phyloP scores from a whole-genome alignment of 2,113 vertebrate species.

The Solea senegalensis region DNA sequence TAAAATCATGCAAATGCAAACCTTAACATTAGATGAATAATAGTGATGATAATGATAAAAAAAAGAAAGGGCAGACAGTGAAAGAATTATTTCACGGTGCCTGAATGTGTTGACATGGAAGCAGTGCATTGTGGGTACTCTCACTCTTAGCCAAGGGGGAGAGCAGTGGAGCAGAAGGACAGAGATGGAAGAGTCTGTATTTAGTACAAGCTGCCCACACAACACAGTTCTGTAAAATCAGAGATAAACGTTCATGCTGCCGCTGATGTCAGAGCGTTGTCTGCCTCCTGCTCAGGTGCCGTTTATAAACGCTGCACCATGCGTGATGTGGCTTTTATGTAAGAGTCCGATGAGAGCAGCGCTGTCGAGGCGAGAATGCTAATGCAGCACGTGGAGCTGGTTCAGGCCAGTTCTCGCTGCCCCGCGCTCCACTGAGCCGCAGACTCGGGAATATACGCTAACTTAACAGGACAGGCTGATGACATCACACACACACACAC shows the following conservation, averaged over 20 bases:
- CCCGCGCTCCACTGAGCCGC: conserved; percentile 67
- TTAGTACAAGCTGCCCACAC: conserved; percentile 21
- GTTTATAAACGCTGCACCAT: not conserved
- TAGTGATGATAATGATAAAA: conserved; percentile 44
- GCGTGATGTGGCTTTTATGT: conserved; percentile 64
- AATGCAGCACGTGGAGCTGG: conserved; percentile 61
- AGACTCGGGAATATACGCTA: conserved; percentile 74
- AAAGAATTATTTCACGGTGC: conserved; percentile 57
- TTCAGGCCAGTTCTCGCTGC: conserved; percentile 72
- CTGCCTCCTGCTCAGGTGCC: conserved; percentile 29
- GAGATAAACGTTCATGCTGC: conserved; percentile 10
- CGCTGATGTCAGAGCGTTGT: conserved; percentile 28
- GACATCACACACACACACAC: conserved; percentile 75
- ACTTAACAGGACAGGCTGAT: conserved; percentile 80
- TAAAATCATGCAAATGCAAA: no score
- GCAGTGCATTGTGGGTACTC: conserved; percentile 74
- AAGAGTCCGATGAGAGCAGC: conserved; percentile 65
- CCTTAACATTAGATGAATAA: conserved; percentile 15
- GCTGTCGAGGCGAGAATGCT: conserved; percentile 73
- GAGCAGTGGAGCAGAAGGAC: conserved; percentile 76
- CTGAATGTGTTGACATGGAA: conserved; percentile 71
- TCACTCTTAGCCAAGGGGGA: conserved; percentile 66
- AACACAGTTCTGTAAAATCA: conserved; percentile 21
- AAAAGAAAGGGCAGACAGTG: conserved; percentile 8
- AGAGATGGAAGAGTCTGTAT: conserved; percentile 71